Base-by-base conservation (phyloP, 2,113 vertebrate species). In the Cololabis saira region DNA sequence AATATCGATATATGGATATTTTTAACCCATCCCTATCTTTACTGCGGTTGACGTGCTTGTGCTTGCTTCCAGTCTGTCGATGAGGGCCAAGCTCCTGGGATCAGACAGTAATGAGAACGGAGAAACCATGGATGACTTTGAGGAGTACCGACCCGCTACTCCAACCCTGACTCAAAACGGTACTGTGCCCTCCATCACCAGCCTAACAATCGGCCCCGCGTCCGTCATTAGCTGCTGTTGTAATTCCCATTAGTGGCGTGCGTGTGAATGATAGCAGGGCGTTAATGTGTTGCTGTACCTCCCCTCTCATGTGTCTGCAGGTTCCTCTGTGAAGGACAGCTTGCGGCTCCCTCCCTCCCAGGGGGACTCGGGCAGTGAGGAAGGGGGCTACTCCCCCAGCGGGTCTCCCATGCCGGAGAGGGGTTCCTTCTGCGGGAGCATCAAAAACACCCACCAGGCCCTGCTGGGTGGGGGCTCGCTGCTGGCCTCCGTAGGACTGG, bases 61-160 rank as follows among this genome's bases (percentile, higher is more conserved):
- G 51, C 2, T 9, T 5, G 10, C 48, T 76, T 66, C 22, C 57
- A 83, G 79, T 71, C 63, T 89, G 33, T 82, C 88, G 0, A 89
- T 92, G 92, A 94, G 95, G 86, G 94, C 94, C 61, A 90, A 93
- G 59, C 94, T 95, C 8, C 92, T 94, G 87, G 93, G 90, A 0
- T 90, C 94, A 17, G 92, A 94, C 90, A 92, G 91, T 79, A 91
- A 84, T 5, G 89, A 94, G 18, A 92, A 92, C 1, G 92, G 92
- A 73, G 91, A 92, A 45, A 81, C 91, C 51, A 90, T 76, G 65
- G 88, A 90, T 8, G 94, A 96, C 74, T 94, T 93, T 53, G 93
- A 94, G 65, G 92, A 91, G 56, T 93, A 93, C 17, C 80, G 91
- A 24, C 92, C 93, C 19, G 50, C 87, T 19, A 88, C 88, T 1